A percentile compares a stretch with the other conserved stretches of the same genome.
These are phyloP conservation scores for Cliona cf. orientalis DNA, from an alignment of 37 sponge, comb jelly and placozoan genomes.

Conservation along the genomic window DNA sequence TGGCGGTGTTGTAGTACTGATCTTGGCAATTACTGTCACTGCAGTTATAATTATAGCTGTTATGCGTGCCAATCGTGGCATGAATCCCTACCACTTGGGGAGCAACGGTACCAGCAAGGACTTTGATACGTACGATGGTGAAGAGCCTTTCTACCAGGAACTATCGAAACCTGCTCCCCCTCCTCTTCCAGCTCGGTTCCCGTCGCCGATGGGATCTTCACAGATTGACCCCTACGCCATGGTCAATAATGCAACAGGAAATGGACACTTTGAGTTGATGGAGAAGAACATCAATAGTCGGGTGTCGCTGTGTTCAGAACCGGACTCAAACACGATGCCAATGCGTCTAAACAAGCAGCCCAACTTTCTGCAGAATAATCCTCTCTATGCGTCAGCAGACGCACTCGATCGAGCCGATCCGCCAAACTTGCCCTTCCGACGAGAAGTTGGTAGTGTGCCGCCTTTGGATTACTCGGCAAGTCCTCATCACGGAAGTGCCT, in stretches of 20 bases:
- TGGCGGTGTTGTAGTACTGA: background rate
- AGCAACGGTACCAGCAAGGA: background rate
- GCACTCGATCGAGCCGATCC: background rate
- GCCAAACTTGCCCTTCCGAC: background rate
- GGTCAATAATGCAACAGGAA: conserved; percentile 8
- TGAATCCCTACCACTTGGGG: background rate
- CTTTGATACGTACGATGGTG: background rate
- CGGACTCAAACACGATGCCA: background rate
- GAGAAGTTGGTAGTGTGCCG: background rate
- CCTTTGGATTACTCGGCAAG: conserved; percentile 3
- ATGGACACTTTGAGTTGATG: conserved; percentile 43
- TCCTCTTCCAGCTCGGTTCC: conserved; percentile 36
- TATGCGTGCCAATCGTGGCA: background rate
- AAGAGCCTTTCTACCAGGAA: conserved; percentile 41
- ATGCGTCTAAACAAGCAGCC: background rate
- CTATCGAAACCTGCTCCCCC: conserved; percentile 48
- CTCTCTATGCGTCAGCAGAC: conserved; percentile 60
- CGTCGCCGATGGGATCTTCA: background rate
- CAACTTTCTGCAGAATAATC: conserved; percentile 41
- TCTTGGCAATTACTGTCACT: conserved; percentile 18
- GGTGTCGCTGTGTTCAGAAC: background rate
- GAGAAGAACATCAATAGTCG: background rate
- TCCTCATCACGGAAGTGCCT: background rate
- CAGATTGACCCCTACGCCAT: conserved; percentile 41
- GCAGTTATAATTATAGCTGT: conserved; percentile 7